phyloP scores from a whole-genome alignment of 1,140 invertebrate genomes.

The Eumaeus atala region DNA sequence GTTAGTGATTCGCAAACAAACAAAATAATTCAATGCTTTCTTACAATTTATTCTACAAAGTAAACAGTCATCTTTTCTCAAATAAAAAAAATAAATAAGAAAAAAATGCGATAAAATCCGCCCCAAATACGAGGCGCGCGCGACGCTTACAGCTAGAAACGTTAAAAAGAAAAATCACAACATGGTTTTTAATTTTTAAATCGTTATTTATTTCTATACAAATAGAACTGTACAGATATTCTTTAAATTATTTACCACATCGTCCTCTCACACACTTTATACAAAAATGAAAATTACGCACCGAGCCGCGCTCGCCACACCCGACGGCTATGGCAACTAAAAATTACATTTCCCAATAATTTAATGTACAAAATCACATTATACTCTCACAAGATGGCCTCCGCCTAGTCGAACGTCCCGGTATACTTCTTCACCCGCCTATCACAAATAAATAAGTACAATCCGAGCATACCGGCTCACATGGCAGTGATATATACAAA shows the following conservation, averaged over 20 bases:
- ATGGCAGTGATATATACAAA: constrained; percentile 50
- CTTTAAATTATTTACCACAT: constrained; percentile 73
- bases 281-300: constrained; percentile 75
- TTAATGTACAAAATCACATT: constrained; percentile 8
- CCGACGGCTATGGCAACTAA: constrained; percentile 21
- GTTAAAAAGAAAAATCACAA: constrained; percentile 67
- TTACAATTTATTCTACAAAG: constrained; percentile 71
- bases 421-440: constrained; percentile 13
- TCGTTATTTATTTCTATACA: constrained; percentile 76
- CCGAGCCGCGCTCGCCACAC: constrained; percentile 38
- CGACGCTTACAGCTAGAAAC: constrained; percentile 45
- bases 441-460: constrained; percentile 46
- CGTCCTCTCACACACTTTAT: constrained; percentile 73
- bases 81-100: constrained; percentile 62
- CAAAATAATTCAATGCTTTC: constrained; percentile 60
- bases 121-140: constrained; percentile 33
- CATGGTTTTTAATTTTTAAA: constrained; percentile 68
- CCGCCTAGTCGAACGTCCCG: constrained; percentile 1
- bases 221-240: constrained; percentile 76
- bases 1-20: constrained; percentile 46
- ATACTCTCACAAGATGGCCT: constrained; percentile 23
- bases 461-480: constrained; percentile 23
- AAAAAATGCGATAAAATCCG: constrained; percentile 49
- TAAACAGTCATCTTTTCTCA: constrained; percentile 67
- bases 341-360: constrained; percentile 11